Evolutionary conservation across 2,888 invertebrate species (phyloP).

Genomic region (Drosophila falleni): DNA sequence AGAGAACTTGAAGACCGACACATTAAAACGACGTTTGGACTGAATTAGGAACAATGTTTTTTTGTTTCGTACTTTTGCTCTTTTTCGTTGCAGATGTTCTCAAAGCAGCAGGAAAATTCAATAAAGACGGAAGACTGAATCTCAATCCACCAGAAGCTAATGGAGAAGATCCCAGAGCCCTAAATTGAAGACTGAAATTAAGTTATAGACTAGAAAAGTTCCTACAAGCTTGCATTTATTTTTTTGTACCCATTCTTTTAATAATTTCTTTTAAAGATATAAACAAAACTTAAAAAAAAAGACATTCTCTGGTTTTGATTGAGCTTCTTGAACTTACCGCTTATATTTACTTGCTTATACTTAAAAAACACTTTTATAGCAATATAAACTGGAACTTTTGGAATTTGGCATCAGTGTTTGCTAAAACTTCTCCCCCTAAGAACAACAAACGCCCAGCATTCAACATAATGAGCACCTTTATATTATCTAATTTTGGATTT

Average conservation of each 20-base stretch:
- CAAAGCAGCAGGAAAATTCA: not conserved
- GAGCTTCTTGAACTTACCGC: not conserved
- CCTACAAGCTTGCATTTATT: not conserved
- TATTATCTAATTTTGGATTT: too few relatives aligned
- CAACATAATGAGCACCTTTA: too few relatives aligned
- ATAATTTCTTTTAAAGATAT: not conserved
- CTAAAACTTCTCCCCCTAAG: too few relatives aligned
- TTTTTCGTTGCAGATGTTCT: slow-evolving; percentile 15
- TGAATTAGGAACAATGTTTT: slow-evolving; percentile 31
- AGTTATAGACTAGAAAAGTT: not conserved
- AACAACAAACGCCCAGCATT: too few relatives aligned
- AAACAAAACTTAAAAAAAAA: not conserved
- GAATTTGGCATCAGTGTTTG: too few relatives aligned
- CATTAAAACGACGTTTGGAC: slow-evolving; percentile 17
- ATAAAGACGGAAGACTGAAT: not conserved
- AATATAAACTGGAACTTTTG: too few relatives aligned
- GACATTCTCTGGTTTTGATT: not conserved
- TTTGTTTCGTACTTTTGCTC: slow-evolving; percentile 20
- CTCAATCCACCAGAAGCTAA: not conserved
- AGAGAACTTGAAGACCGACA: slow-evolving; percentile 8
- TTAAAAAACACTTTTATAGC: not conserved
- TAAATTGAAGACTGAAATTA: not conserved
- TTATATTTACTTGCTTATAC: too few relatives aligned
- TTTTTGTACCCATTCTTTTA: not conserved
- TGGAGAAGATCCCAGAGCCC: not conserved